A percentile compares a stretch with the other conserved stretches of the same genome.
phyloP scores from a whole-genome alignment of 2,888 invertebrate genomes.

The Syrista parreyssii region DNA sequence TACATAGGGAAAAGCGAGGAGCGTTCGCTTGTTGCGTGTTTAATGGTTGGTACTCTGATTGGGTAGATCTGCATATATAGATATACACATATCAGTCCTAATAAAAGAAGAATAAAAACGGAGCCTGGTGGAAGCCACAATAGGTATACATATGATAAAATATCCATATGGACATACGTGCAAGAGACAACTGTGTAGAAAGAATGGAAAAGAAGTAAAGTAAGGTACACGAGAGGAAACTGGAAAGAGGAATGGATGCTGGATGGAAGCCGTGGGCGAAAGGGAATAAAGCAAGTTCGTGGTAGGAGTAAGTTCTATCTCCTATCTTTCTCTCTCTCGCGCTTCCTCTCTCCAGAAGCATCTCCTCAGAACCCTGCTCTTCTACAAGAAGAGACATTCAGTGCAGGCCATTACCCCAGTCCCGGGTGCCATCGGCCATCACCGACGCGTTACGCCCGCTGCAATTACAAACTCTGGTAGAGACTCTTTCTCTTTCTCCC shows the following conservation, averaged over 20 bases:
- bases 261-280: not conserved
- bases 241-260: too few relatives aligned
- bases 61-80: not conserved
- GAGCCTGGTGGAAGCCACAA: too few relatives aligned
- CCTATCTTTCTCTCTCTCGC: too few relatives aligned
- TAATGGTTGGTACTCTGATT: constrained; percentile 23
- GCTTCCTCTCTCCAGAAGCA: too few relatives aligned
- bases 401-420: constrained; percentile 57
- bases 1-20: constrained; percentile 5
- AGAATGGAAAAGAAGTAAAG: too few relatives aligned
- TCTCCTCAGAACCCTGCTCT: not conserved
- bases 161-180: too few relatives aligned
- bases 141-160: too few relatives aligned
- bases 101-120: too few relatives aligned
- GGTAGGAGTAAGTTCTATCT: too few relatives aligned
- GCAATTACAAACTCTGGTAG: constrained; percentile 61
- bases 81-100: too few relatives aligned
- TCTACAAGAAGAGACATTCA: constrained; percentile 49
- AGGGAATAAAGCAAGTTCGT: not conserved
- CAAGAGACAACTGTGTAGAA: too few relatives aligned
- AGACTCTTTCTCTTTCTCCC: constrained; percentile 19
- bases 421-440: constrained; percentile 59
- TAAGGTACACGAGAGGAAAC: too few relatives aligned
- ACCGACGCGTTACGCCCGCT: constrained; percentile 59
- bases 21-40: constrained; percentile 22